Percentiles rank a stretch among this genome's conserved stretches.
These are phyloP conservation scores for Echiichthys vipera DNA, from an alignment of 2,797 vertebrate genomes.

Conservation along the genomic window DNA sequence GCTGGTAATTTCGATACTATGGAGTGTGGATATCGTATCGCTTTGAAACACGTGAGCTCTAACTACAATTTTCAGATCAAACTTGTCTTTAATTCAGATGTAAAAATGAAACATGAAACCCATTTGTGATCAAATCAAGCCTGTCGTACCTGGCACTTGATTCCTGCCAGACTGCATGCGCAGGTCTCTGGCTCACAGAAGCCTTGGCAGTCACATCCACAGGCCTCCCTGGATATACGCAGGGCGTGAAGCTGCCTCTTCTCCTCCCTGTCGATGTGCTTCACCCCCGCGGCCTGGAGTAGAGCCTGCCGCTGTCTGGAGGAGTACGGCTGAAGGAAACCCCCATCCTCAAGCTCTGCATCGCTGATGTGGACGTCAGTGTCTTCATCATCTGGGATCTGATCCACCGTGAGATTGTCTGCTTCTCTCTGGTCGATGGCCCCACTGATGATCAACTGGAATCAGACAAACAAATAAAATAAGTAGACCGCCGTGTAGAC, in stretches of 20 bases:
- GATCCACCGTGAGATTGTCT: constrained; percentile 81
- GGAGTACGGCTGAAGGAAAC: constrained; percentile 88
- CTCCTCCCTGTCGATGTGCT: constrained; percentile 91
- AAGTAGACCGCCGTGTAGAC: neutral
- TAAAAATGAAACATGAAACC: neutral
- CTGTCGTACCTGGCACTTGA: constrained; percentile 92
- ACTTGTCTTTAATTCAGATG: neutral
- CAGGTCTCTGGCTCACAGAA: constrained; percentile 94
- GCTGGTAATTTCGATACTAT: no score
- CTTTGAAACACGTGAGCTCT: no score
- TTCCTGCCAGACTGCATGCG: constrained; percentile 91
- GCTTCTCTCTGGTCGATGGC: constrained; percentile 79
- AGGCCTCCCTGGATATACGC: constrained; percentile 90
- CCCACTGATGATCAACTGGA: constrained; percentile 84
- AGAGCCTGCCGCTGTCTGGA: constrained; percentile 88
- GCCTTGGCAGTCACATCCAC: constrained; percentile 90
- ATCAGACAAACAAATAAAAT: constrained; percentile 11
- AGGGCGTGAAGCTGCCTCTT: constrained; percentile 90
- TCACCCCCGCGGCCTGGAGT: constrained; percentile 88
- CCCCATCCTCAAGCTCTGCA: constrained; percentile 82
- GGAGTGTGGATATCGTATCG: no score
- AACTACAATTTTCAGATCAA: neutral
- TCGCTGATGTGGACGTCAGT: constrained; percentile 64
- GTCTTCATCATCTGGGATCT: constrained; percentile 80
- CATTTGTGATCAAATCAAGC: neutral